These are phyloP conservation scores for Clunio marinus DNA, from an alignment of 2,888 invertebrate species.

Conservation along the genomic window DNA sequence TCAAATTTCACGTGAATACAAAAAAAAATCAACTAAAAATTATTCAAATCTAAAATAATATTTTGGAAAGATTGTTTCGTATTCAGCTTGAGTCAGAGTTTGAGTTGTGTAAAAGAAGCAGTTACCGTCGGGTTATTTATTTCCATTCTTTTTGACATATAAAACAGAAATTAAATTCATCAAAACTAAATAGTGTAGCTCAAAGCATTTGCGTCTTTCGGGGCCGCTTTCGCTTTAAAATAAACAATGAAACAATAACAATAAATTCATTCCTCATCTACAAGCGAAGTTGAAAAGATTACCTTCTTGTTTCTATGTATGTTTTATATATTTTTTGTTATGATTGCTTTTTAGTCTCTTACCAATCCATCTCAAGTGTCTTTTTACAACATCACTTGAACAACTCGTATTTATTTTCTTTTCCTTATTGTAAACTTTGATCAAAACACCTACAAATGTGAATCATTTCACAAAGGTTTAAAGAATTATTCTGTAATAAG, in stretches of 20 bases:
- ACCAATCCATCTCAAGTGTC: conserved; percentile 20
- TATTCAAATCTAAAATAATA: conserved; percentile 36
- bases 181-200: conserved; percentile 7
- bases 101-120: conserved; percentile 1
- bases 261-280: conserved; percentile 11
- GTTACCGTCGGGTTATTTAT: conserved; percentile 6
- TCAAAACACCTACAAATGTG: conserved; percentile 28
- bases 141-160: conserved; percentile 2
- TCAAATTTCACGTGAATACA: conserved; percentile 34
- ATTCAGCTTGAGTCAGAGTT: neutral
- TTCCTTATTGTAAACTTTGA: neutral
- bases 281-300: conserved; percentile 5
- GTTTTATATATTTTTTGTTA: neutral
- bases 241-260: conserved; percentile 18
- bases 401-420: neutral
- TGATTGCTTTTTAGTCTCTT: neutral
- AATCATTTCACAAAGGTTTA: too few relatives aligned
- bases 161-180: neutral
- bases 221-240: neutral
- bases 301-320: neutral
- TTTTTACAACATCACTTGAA: conserved; percentile 8
- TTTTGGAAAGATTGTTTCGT: neutral
- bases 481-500: neutral
- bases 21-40: neutral
- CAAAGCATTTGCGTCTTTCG: neutral